Percentiles rank a stretch among this genome's conserved stretches.
Evolutionary conservation across 2,888 invertebrate genomes (phyloP).

Genomic region (Aphidius colemani): DNA sequence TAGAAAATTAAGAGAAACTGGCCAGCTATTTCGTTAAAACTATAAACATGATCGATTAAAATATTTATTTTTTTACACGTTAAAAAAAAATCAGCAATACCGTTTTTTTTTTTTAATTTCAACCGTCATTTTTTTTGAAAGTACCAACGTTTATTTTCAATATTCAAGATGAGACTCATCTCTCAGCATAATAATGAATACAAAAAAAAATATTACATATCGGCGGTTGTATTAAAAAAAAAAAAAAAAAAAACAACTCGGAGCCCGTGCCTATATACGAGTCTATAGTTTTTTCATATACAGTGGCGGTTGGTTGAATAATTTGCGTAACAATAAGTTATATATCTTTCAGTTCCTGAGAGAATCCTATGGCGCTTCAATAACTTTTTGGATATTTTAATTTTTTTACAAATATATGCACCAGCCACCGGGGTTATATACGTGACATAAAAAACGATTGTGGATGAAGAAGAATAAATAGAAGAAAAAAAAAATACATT

Average conservation of each 20-base stretch:
- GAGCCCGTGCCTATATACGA: conserved; percentile 26
- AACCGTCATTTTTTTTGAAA: conserved; percentile 16
- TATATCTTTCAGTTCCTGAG: conserved; percentile 7
- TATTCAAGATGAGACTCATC: conserved; percentile 8
- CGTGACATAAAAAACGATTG: conserved; percentile 28
- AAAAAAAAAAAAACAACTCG: conserved; percentile 34
- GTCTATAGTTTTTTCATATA: conserved; percentile 25
- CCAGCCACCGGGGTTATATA: conserved; percentile 4
- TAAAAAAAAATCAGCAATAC: neutral
- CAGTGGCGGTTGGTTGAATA: conserved; percentile 48
- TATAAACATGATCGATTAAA: too few relatives aligned
- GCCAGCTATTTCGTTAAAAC: too few relatives aligned
- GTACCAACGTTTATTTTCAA: conserved; percentile 6
- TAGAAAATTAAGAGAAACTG: too few relatives aligned
- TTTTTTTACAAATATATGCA: conserved; percentile 51
- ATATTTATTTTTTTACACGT: conserved; percentile 23
- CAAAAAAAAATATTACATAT: too few relatives aligned
- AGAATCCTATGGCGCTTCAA: conserved; percentile 18
- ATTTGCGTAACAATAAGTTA: conserved; percentile 53
- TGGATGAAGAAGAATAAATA: conserved; percentile 28
- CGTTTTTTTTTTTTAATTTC: conserved; percentile 20
- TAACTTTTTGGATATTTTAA: conserved; percentile 21
- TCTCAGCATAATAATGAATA: too few relatives aligned
- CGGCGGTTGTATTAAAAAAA: conserved; percentile 14
- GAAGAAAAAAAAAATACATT: conserved; percentile 14